These are phyloP conservation scores for Chymomyza amoena DNA, from an alignment of 2,888 invertebrate genomes.

Conservation along the genomic window DNA sequence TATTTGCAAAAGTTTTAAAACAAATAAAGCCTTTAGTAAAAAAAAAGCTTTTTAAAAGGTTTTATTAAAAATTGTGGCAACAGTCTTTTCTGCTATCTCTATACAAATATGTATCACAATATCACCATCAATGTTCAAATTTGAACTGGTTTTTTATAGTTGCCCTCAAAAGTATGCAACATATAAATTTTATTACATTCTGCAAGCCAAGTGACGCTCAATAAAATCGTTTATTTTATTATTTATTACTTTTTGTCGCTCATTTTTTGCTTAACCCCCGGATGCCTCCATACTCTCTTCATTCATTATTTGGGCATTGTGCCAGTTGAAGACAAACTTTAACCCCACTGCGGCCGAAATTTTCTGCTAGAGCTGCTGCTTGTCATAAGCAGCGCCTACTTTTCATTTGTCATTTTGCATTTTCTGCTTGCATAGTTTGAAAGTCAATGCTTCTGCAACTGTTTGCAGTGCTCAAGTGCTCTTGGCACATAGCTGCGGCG, in stretches of 20 bases:
- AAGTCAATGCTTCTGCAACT: constrained; percentile 29
- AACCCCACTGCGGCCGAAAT: not conserved
- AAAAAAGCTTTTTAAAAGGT: too few species aligned
- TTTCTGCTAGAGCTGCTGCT: not conserved
- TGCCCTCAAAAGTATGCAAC: too few species aligned
- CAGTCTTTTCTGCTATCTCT: too few species aligned
- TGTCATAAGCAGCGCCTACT: constrained; percentile 35
- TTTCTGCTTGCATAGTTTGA: constrained; percentile 43
- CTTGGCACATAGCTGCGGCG: constrained; percentile 21
- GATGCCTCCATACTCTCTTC: not conserved
- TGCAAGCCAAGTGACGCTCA: not conserved
- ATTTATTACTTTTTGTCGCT: not conserved
- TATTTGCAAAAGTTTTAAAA: too few species aligned
- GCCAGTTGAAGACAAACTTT: constrained; percentile 38
- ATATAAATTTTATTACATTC: too few species aligned
- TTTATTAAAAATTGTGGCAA: too few species aligned
- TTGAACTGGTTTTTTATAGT: not conserved
- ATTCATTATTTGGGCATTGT: constrained; percentile 46
- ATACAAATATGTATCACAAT: too few species aligned
- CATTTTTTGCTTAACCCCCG: not conserved
- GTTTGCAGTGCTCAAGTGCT: constrained; percentile 29
- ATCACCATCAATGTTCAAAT: not conserved
- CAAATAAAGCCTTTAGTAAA: too few species aligned
- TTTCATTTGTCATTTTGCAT: constrained; percentile 7
- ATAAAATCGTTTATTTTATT: not conserved